phyloP scores from a whole-genome alignment of 2,797 vertebrate genomes.

The Sebastes vulpes region DNA sequence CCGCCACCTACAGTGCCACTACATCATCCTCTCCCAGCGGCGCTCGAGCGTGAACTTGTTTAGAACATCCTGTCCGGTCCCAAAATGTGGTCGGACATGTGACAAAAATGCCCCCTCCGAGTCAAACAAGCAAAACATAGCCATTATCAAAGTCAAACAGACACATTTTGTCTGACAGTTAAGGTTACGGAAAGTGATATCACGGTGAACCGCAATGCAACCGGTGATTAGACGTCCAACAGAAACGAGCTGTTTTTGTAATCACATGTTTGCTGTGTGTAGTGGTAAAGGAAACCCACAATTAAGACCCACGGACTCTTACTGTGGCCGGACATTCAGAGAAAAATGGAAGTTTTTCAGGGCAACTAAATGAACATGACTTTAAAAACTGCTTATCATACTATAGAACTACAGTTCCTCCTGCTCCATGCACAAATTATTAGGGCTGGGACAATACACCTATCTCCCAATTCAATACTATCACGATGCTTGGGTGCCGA shows the following conservation, averaged over 20 bases:
- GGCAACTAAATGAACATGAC: background rate
- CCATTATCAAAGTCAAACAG: constrained; percentile 65
- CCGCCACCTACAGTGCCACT: constrained; percentile 76
- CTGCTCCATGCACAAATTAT: background rate
- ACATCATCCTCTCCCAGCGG: constrained; percentile 70
- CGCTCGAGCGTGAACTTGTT: constrained; percentile 69
- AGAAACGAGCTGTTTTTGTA: constrained; percentile 65
- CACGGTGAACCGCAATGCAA: constrained; percentile 59
- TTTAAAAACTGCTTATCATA: background rate
- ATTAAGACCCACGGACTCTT: constrained; percentile 57
- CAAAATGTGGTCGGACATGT: constrained; percentile 70
- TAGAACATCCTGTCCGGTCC: constrained; percentile 74
- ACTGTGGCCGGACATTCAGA: constrained; percentile 53
- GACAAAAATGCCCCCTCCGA: constrained; percentile 47
- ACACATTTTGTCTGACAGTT: constrained; percentile 56
- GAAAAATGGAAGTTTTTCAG: constrained; percentile 14
- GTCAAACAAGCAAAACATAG: constrained; percentile 57
- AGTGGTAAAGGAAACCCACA: constrained; percentile 62
- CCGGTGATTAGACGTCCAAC: constrained; percentile 68
- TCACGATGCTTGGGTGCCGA: too few species aligned
- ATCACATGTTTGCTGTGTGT: constrained; percentile 72
- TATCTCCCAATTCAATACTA: too few species aligned
- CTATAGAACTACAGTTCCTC: background rate
- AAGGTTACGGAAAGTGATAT: constrained; percentile 71
- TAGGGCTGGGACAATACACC: too few species aligned